Evolutionary conservation across 2,113 vertebrate genomes (phyloP).

Genomic region (Callithrix jacchus): DNA sequence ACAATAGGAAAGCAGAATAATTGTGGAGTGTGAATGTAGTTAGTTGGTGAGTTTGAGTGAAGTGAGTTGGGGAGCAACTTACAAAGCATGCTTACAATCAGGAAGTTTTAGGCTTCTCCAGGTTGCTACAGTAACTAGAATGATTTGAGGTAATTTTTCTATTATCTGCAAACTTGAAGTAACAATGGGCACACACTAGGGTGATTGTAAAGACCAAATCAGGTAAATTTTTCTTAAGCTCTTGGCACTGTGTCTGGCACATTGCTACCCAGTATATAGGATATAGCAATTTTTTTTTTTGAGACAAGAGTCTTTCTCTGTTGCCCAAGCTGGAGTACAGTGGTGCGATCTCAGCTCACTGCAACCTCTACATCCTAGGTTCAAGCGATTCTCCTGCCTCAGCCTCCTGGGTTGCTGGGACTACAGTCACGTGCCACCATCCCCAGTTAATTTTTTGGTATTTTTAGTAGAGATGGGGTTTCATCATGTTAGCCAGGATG

Average conservation of each 20-base stretch:
- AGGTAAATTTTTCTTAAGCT: constrained; percentile 1
- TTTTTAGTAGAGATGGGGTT: too few relatives aligned
- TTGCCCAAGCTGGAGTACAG: too few relatives aligned
- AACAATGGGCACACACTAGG: not conserved
- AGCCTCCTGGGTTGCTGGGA: too few relatives aligned
- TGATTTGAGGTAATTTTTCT: not conserved
- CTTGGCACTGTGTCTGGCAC: not conserved
- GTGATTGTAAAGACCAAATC: not conserved
- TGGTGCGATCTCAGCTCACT: too few relatives aligned
- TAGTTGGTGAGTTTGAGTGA: not conserved
- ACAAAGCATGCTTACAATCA: not conserved
- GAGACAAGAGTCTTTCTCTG: too few relatives aligned
- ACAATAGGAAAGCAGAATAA: not conserved
- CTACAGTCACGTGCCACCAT: too few relatives aligned
- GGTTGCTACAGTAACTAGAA: not conserved
- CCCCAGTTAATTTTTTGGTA: too few relatives aligned
- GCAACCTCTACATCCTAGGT: too few relatives aligned
- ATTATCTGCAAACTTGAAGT: not conserved
- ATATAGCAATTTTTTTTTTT: not conserved
- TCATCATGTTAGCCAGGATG: too few relatives aligned
- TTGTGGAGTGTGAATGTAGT: not conserved
- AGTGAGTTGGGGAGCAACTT: not conserved
- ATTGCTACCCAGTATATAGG: not conserved
- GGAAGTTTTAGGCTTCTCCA: not conserved
- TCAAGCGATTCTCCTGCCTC: too few relatives aligned